These are phyloP conservation scores for Acridotheres tristis DNA, from an alignment of 2,797 vertebrate genomes.

Conservation along the genomic window DNA sequence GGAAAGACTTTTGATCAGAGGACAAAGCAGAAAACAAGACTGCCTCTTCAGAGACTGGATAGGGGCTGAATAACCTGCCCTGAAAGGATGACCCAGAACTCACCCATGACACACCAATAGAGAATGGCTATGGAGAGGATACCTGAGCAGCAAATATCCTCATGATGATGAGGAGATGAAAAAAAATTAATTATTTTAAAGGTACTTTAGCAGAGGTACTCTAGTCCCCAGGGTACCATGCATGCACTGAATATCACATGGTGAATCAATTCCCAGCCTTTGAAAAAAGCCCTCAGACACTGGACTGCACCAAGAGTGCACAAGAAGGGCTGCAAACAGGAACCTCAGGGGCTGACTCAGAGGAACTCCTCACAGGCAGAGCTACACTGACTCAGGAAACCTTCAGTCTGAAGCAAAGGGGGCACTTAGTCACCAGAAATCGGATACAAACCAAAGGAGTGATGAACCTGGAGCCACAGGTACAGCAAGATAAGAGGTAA, in stretches of 20 bases:
- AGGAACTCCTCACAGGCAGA: neutral
- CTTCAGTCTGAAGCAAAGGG: neutral
- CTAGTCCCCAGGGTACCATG: neutral
- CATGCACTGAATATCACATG: neutral
- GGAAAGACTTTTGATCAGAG: neutral
- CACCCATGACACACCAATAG: neutral
- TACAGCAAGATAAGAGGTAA: neutral
- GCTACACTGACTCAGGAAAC: neutral
- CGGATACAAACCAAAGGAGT: neutral
- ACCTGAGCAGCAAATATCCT: neutral
- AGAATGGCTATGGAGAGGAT: neutral
- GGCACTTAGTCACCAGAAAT: neutral
- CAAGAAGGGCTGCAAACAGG: neutral
- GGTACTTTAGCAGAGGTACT: neutral
- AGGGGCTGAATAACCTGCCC: neutral
- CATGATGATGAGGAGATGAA: neutral
- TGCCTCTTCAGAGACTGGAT: neutral
- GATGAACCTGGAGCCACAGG: neutral
- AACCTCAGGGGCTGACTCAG: neutral
- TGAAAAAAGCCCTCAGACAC: neutral
- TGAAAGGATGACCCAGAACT: neutral
- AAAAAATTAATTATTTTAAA: neutral
- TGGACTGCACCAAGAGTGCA: fast-evolving
- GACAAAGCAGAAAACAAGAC: neutral
- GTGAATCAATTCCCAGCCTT: neutral